phyloP scores from a whole-genome alignment of 2,888 invertebrate species.

The Drosophila anomelani region DNA sequence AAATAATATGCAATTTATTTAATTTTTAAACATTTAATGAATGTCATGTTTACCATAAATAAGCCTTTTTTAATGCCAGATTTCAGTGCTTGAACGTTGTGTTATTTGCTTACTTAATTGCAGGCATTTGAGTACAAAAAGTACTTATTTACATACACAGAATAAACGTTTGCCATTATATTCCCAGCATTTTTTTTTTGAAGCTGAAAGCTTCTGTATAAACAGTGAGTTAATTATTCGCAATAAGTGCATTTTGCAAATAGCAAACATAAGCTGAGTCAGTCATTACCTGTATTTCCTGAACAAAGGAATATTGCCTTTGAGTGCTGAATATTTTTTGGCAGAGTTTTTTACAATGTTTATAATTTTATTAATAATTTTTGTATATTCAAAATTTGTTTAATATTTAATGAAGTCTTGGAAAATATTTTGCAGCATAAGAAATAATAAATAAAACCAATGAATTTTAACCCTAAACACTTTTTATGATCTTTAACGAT shows the following conservation, averaged over 20 bases:
- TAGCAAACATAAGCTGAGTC: constrained; percentile 6
- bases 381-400: not conserved
- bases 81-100: not conserved
- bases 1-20: not conserved
- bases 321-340: not conserved
- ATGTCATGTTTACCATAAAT: not conserved
- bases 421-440: not conserved
- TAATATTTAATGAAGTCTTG: not conserved
- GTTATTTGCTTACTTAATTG: constrained; percentile 14
- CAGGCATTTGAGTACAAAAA: constrained; percentile 5
- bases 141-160: constrained; percentile 1
- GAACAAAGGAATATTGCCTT: constrained; percentile 2
- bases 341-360: not conserved
- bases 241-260: constrained; percentile 9
- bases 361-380: not conserved
- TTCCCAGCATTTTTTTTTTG: not conserved
- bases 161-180: constrained; percentile 10
- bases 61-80: constrained; percentile 7
- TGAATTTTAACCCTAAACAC: too few species aligned
- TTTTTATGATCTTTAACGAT: not conserved
- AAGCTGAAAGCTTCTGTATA: constrained; percentile 4
- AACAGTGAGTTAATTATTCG: constrained; percentile 15
- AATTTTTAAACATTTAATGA: not conserved
- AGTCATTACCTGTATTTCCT: not conserved
- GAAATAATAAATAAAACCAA: too few species aligned